Conservation (phyloP, 2,797 vertebrate genomes). For the Fistularia commersonii region DNA sequence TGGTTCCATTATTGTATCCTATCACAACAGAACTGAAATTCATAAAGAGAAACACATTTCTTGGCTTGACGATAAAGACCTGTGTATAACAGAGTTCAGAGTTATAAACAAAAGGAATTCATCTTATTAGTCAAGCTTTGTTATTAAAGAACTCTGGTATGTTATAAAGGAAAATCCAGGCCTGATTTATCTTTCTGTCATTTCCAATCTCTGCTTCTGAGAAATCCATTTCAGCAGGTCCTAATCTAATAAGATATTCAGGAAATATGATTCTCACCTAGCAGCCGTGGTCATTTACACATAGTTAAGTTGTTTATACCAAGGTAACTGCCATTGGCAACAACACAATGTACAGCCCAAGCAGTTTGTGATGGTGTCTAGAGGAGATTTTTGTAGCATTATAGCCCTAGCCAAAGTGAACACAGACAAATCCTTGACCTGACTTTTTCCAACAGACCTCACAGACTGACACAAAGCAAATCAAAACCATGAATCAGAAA, state of each 20-base stretch:
- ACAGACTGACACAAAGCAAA: not conserved
- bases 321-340: constrained; percentile 65
- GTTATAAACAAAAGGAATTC: constrained; percentile 52
- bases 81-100: constrained; percentile 36
- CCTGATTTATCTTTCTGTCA: constrained; percentile 55
- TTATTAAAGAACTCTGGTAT: constrained; percentile 4
- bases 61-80: constrained; percentile 41
- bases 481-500: no score
- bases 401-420: constrained; percentile 24
- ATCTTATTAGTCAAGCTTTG: constrained; percentile 46
- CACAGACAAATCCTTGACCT: not conserved
- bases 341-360: constrained; percentile 37
- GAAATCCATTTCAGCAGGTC: constrained; percentile 27
- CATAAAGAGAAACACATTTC: constrained; percentile 44
- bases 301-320: constrained; percentile 62
- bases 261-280: constrained; percentile 63
- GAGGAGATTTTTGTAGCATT: constrained; percentile 46
- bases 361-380: constrained; percentile 45
- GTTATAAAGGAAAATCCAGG: constrained; percentile 28
- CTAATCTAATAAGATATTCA: constrained; percentile 64
- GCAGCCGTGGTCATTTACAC: constrained; percentile 68
- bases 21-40: constrained; percentile 49
- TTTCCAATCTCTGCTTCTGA: constrained; percentile 36
- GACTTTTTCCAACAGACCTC: not conserved
- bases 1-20: constrained; percentile 65